A percentile compares a stretch with the other conserved stretches of the same genome.
phyloP scores from a whole-genome alignment of 2,113 vertebrate genomes.

The Muntiacus reevesi region DNA sequence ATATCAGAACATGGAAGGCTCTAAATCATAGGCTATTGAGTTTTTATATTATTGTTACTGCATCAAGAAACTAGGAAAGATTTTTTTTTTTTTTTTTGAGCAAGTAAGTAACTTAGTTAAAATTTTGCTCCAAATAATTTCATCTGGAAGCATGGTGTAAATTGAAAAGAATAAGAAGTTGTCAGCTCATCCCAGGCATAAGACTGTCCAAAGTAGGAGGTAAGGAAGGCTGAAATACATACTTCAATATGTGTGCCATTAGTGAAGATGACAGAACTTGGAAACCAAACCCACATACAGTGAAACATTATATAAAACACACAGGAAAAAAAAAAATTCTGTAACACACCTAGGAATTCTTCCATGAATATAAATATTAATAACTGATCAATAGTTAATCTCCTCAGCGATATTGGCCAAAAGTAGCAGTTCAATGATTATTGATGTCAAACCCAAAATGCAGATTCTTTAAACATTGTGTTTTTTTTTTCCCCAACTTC shows the following conservation, averaged over 20 bases:
- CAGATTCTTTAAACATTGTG: background rate
- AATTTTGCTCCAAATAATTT: background rate
- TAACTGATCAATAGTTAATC: background rate
- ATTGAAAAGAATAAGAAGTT: background rate
- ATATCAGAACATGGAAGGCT: background rate
- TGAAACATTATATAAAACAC: background rate
- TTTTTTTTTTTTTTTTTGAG: conserved; percentile 27
- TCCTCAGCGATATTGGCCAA: background rate
- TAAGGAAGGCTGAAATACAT: background rate
- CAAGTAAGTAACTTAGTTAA: background rate
- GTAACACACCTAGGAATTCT: background rate
- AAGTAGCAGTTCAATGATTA: background rate
- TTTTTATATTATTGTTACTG: background rate
- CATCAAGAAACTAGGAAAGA: background rate
- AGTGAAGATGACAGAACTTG: background rate
- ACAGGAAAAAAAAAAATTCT: background rate
- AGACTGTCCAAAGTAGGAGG: background rate
- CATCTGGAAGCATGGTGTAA: background rate
- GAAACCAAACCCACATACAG: background rate
- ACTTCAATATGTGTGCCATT: background rate
- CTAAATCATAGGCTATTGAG: background rate
- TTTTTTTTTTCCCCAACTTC: background rate
- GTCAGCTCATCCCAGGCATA: background rate
- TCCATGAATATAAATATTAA: background rate
- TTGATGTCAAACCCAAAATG: background rate